A percentile compares a stretch with the other conserved stretches of the same genome.
Evolutionary conservation across 2,113 vertebrate genomes (phyloP).

Genomic region (Melanotaenia duboulayi): DNA sequence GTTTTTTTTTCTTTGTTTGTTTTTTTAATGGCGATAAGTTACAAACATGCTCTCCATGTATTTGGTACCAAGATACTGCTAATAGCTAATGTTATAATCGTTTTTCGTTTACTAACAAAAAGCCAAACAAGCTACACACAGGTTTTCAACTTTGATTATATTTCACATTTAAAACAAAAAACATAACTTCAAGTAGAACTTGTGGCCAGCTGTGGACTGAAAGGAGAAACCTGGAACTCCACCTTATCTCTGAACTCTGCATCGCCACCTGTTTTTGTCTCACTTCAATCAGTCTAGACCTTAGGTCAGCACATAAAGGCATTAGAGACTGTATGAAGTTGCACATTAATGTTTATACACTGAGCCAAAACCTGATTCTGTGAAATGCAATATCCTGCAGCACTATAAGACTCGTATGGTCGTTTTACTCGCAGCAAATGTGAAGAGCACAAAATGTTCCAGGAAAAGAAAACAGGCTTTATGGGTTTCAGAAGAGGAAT

Average conservation of each 20-base stretch:
- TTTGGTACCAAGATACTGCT: too few species aligned
- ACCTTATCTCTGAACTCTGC: conserved; percentile 27
- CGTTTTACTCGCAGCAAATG: conserved; percentile 35
- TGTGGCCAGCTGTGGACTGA: conserved; percentile 51
- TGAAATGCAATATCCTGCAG: conserved; percentile 42
- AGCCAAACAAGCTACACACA: too few species aligned
- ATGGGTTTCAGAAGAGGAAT: conserved; percentile 58
- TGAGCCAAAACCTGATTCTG: conserved; percentile 49
- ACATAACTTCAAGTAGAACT: not conserved
- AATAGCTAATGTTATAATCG: too few species aligned
- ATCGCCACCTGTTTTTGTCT: conserved; percentile 34
- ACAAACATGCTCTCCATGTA: too few species aligned
- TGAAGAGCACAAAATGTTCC: conserved; percentile 61
- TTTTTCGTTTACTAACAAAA: too few species aligned
- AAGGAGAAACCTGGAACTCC: conserved; percentile 21
- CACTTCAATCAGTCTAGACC: conserved; percentile 51
- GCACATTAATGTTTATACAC: conserved; percentile 31
- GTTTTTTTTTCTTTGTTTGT: too few species aligned
- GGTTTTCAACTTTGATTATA: conserved; percentile 8
- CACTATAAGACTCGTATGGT: conserved; percentile 48
- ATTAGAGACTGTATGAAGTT: conserved; percentile 21
- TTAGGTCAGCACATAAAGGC: conserved; percentile 45
- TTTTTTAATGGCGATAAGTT: too few species aligned
- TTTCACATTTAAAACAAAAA: conserved; percentile 3
- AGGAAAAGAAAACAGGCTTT: conserved; percentile 47